phyloP scores from a whole-genome alignment of 2,113 vertebrate genomes.

The Osmerus mordax region DNA sequence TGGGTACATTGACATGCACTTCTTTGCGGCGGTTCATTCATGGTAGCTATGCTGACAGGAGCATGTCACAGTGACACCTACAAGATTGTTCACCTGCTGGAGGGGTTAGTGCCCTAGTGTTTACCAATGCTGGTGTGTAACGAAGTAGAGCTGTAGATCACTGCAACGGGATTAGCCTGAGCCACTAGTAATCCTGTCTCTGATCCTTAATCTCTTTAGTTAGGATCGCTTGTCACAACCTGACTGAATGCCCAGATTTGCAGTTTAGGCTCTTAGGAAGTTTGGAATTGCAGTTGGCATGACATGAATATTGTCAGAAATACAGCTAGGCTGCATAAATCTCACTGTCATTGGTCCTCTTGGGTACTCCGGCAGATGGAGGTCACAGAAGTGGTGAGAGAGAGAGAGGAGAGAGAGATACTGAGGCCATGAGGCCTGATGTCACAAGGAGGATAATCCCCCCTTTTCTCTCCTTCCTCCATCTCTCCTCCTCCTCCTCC shows the following conservation, averaged over 20 bases:
- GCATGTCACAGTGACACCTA: no score
- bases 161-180: slow-evolving; percentile 18
- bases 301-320: no score
- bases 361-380: neutral
- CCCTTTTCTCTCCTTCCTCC: neutral
- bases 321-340: neutral
- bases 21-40: no score
- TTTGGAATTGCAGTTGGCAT: no score
- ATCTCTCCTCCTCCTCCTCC: neutral
- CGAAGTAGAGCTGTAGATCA: slow-evolving; percentile 21
- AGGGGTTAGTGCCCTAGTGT: neutral
- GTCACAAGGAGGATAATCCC: slow-evolving; percentile 5
- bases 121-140: neutral
- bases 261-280: no score
- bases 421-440: neutral
- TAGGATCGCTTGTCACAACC: no score
- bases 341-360: neutral
- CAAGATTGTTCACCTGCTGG: no score
- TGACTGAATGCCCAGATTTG: no score
- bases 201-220: neutral
- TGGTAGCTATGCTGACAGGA: no score
- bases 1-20: no score
- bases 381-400: neutral
- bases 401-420: neutral
- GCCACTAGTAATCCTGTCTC: slow-evolving; percentile 10